Evolutionary conservation across 2,888 invertebrate species (phyloP).

Genomic region (Drosophila siamana): DNA sequence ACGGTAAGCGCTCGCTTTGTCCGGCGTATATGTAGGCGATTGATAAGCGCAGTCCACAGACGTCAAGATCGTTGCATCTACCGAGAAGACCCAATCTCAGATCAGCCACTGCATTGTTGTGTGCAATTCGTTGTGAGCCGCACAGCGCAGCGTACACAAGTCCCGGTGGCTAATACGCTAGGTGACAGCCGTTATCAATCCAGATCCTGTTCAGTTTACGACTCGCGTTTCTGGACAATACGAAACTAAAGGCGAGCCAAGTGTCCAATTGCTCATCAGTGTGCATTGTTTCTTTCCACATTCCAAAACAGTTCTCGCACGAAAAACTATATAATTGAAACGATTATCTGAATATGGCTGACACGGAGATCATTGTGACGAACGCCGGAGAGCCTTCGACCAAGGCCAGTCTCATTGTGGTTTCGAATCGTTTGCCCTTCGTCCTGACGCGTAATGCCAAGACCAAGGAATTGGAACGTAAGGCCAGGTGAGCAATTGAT

Average conservation of each 20-base stretch:
- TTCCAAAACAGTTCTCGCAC: slow-evolving; percentile 4
- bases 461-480: slow-evolving; percentile 90
- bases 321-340: background rate
- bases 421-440: slow-evolving; percentile 95
- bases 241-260: slow-evolving; percentile 2
- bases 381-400: slow-evolving; percentile 80
- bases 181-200: slow-evolving; percentile 8
- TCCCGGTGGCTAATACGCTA: slow-evolving; percentile 18
- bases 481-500: slow-evolving; percentile 90
- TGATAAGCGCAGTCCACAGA: slow-evolving; percentile 55
- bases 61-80: slow-evolving; percentile 53
- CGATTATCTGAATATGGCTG: slow-evolving; percentile 74
- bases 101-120: slow-evolving; percentile 52
- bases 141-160: slow-evolving; percentile 47
- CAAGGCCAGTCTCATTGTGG: slow-evolving; percentile 94
- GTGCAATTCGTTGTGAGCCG: slow-evolving; percentile 57
- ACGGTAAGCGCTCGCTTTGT: slow-evolving; percentile 55
- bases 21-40: slow-evolving; percentile 32
- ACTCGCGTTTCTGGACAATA: slow-evolving; percentile 6
- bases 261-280: slow-evolving; percentile 22
- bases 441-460: slow-evolving; percentile 91
- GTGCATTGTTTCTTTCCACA: slow-evolving; percentile 11
- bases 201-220: slow-evolving; percentile 7
- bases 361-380: slow-evolving; percentile 84
- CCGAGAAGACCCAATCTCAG: slow-evolving; percentile 20